Conservation (phyloP, 1,140 invertebrate species). For the Hormaphis cornu region DNA sequence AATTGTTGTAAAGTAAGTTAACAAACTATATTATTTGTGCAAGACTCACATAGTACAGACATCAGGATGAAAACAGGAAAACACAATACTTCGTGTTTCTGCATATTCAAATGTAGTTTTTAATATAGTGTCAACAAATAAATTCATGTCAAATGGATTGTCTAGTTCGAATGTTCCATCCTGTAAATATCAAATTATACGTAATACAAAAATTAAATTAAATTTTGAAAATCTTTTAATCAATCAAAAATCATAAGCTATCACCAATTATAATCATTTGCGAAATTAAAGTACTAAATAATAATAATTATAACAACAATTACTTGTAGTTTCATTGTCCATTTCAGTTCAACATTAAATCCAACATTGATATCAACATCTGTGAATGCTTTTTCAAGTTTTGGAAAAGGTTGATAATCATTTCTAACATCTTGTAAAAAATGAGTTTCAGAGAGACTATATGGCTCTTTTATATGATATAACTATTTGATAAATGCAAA, state of each 20-base stretch:
- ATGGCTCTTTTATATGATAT: constrained; percentile 66
- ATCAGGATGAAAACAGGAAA: constrained; percentile 92
- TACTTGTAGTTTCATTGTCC: constrained; percentile 72
- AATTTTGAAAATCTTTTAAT: not conserved
- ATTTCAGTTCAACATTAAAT: constrained; percentile 94
- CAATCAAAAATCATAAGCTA: not conserved
- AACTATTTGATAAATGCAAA: constrained; percentile 54
- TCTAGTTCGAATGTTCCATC: constrained; percentile 79
- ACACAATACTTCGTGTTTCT: constrained; percentile 68
- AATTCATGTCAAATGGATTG: constrained; percentile 81
- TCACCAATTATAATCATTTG: not conserved
- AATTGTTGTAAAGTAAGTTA: not conserved
- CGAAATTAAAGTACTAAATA: constrained; percentile 9
- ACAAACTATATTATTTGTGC: no score
- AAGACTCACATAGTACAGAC: constrained; percentile 69
- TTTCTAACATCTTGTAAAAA: constrained; percentile 72
- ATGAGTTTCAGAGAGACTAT: constrained; percentile 51
- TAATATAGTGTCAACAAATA: constrained; percentile 82
- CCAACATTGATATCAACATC: constrained; percentile 72
- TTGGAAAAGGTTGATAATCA: constrained; percentile 89
- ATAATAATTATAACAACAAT: constrained; percentile 29
- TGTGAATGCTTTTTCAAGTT: constrained; percentile 69
- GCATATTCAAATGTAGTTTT: constrained; percentile 65
- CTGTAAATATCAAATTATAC: constrained; percentile 40
- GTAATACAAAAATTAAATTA: not conserved